Conservation (phyloP, 1,140 invertebrate species). For the Paraescarpia echinospica region DNA sequence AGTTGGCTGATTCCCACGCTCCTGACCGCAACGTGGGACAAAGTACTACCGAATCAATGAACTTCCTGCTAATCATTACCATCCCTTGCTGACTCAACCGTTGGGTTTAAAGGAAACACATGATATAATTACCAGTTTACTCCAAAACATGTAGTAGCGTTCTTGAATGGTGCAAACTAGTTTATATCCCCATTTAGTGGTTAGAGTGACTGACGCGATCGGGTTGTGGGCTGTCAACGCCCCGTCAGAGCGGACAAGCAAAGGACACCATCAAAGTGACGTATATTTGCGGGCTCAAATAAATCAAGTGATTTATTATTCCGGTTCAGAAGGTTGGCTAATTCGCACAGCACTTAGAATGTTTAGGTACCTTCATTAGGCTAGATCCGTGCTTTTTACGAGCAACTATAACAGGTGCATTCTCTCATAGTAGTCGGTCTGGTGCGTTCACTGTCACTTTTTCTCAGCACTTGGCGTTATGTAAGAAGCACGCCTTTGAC, state of each 20-base stretch:
- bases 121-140: not conserved
- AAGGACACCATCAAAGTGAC: not conserved
- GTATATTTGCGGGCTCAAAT: not conserved
- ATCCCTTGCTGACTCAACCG: no score
- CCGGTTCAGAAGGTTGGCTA: not conserved
- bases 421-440: not conserved
- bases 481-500: not conserved
- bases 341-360: not conserved
- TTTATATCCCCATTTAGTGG: not conserved
- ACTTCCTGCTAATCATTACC: no score
- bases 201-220: not conserved
- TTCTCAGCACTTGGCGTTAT: not conserved
- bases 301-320: not conserved
- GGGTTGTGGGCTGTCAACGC: not conserved
- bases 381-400: not conserved
- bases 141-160: not conserved
- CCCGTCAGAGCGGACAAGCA: not conserved
- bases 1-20: no score
- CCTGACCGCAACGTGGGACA: no score
- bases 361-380: not conserved
- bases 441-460: not conserved
- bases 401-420: not conserved
- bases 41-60: no score
- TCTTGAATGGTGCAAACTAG: not conserved
- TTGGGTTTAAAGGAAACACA: no score